A percentile compares a stretch with the other conserved stretches of the same genome.
phyloP scores from a whole-genome alignment of 1,140 invertebrate species.

The Neomicropteryx cornuta region DNA sequence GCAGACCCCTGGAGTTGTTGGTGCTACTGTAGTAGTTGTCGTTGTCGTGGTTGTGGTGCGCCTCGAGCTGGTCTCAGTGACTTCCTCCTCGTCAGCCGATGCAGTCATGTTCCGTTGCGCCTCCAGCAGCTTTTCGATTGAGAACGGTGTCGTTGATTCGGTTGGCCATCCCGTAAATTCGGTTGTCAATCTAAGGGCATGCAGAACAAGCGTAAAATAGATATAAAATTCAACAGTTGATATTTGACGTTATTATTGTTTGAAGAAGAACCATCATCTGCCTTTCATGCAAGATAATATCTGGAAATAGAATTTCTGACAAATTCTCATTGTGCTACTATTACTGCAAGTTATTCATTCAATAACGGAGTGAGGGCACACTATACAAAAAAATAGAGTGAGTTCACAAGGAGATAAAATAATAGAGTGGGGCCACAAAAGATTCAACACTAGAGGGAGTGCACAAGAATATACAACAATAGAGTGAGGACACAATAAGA shows the following conservation, averaged over 20 bases:
- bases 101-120: constrained; percentile 54
- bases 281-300: no score
- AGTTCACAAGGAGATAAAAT: no score
- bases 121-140: constrained; percentile 67
- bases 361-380: no score
- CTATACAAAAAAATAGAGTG: no score
- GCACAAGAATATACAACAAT: no score
- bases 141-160: constrained; percentile 70
- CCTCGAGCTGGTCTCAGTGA: constrained; percentile 39
- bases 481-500: no score
- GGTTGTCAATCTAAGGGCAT: constrained; percentile 69
- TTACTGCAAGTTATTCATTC: no score
- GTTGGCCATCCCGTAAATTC: constrained; percentile 85
- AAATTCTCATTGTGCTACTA: no score
- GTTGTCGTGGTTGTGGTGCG: constrained; percentile 60
- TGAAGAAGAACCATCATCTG: neutral
- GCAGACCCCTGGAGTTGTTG: constrained; percentile 74
- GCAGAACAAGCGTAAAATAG: constrained; percentile 16
- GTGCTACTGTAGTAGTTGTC: constrained; percentile 60
- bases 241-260: no score
- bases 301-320: no score
- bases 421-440: no score
- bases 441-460: no score
- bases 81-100: constrained; percentile 28
- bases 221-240: constrained; percentile 1